These are phyloP conservation scores for Balaeniceps rex DNA, from an alignment of 2,113 vertebrate species.

Conservation along the genomic window DNA sequence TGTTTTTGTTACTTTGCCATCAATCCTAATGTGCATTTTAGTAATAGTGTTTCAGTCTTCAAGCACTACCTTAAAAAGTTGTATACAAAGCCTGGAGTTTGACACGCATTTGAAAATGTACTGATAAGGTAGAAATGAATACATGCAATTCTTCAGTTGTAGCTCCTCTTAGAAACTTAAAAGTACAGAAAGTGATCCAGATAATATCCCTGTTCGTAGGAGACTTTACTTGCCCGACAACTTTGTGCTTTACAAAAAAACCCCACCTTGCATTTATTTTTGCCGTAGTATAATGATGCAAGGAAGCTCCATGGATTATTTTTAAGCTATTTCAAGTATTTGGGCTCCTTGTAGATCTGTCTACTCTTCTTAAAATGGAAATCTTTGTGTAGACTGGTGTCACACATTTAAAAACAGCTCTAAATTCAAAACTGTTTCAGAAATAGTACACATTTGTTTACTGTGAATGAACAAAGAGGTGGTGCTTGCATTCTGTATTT, in stretches of 20 bases:
- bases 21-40: neutral
- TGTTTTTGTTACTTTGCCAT: neutral
- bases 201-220: neutral
- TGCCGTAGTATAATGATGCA: neutral
- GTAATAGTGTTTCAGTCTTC: neutral
- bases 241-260: neutral
- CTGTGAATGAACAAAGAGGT: neutral
- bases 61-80: neutral
- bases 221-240: neutral
- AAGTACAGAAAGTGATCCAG: neutral
- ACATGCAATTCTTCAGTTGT: neutral
- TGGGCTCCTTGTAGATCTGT: neutral
- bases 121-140: neutral
- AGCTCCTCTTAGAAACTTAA: neutral
- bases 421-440: neutral
- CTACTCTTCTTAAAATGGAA: neutral
- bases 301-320: neutral
- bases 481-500: neutral
- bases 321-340: neutral
- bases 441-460: neutral
- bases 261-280: neutral
- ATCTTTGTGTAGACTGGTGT: neutral
- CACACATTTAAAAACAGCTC: neutral
- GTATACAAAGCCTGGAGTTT: neutral
- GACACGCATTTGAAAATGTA: neutral